phyloP scores from a whole-genome alignment of 1,140 invertebrate genomes.

The Dendroctonus ponderosae region DNA sequence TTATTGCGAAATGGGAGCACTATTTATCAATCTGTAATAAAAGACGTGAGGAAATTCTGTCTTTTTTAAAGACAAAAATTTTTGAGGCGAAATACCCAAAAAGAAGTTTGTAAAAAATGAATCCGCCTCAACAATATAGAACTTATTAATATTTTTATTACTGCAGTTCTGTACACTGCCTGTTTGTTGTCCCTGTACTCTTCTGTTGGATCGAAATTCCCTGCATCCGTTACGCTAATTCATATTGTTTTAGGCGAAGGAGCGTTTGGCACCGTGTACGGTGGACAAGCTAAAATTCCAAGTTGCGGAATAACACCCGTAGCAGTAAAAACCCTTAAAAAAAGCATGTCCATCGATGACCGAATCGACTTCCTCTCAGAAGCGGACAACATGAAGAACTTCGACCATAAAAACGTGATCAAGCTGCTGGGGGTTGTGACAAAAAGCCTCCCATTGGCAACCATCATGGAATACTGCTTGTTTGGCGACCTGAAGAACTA shows the following conservation, averaged over 20 bases:
- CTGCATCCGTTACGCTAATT: background rate
- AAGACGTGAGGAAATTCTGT: too few relatives aligned
- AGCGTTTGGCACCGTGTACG: conserved; percentile 86
- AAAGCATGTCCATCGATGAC: conserved; percentile 77
- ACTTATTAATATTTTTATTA: too few relatives aligned
- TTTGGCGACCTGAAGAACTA: conserved; percentile 91
- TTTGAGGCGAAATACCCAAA: too few relatives aligned
- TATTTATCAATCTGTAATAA: too few relatives aligned
- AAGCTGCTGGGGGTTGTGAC: conserved; percentile 83
- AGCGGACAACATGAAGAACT: conserved; percentile 88
- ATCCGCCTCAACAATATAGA: too few relatives aligned
- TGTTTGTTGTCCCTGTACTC: background rate
- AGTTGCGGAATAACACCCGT: conserved; percentile 77
- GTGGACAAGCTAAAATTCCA: conserved; percentile 74
- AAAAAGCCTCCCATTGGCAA: conserved; percentile 80
- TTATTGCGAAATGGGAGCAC: too few relatives aligned
- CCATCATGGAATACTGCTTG: conserved; percentile 92
- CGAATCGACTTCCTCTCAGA: conserved; percentile 93
- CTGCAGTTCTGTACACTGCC: too few relatives aligned
- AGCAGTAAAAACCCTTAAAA: conserved; percentile 88
- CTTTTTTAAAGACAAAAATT: too few relatives aligned
- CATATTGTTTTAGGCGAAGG: conserved; percentile 62
- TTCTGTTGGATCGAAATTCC: background rate
- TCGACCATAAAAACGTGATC: conserved; percentile 89
- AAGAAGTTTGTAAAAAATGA: too few relatives aligned